These are phyloP conservation scores for Nematopogon swammerdamellus DNA, from an alignment of 2,888 invertebrate species.

Conservation along the genomic window DNA sequence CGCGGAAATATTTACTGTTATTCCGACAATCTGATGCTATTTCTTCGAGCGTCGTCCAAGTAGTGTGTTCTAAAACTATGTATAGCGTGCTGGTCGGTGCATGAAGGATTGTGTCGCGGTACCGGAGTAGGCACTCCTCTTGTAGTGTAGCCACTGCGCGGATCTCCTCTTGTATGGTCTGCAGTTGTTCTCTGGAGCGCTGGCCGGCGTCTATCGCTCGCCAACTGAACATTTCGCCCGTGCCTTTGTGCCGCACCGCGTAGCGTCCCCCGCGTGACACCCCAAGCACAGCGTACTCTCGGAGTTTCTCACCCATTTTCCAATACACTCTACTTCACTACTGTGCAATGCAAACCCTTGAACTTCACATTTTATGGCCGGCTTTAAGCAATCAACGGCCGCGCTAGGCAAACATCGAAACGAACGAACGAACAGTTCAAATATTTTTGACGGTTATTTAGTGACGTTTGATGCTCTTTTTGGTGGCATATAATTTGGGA, in stretches of 20 bases:
- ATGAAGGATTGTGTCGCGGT: slow-evolving; percentile 46
- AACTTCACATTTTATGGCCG: slow-evolving; percentile 38
- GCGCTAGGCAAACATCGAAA: too few relatives aligned
- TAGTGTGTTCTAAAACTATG: slow-evolving; percentile 41
- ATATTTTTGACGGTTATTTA: background rate
- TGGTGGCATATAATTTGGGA: too few relatives aligned
- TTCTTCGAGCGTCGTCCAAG: slow-evolving; percentile 37
- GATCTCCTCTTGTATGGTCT: slow-evolving; percentile 40
- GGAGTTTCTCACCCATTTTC: slow-evolving; percentile 50
- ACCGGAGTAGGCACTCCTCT: slow-evolving; percentile 32
- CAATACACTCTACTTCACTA: slow-evolving; percentile 27
- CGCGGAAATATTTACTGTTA: slow-evolving; percentile 29
- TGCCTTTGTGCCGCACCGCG: slow-evolving; percentile 53
- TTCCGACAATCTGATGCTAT: slow-evolving; percentile 28
- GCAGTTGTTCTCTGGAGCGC: slow-evolving; percentile 39
- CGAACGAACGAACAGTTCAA: background rate
- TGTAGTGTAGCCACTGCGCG: slow-evolving; percentile 35
- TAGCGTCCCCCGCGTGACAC: slow-evolving; percentile 28
- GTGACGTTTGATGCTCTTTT: background rate
- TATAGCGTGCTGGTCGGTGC: slow-evolving; percentile 44
- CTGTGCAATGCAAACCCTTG: too few relatives aligned
- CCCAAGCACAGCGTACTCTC: slow-evolving; percentile 39
- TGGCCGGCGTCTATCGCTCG: slow-evolving; percentile 45
- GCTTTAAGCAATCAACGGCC: background rate
- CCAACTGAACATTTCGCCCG: slow-evolving; percentile 48